Evolutionary conservation across 2,797 vertebrate species (phyloP), one percentile per base, ranked within the genome.

Genomic region (Syncerus caffer): DNA sequence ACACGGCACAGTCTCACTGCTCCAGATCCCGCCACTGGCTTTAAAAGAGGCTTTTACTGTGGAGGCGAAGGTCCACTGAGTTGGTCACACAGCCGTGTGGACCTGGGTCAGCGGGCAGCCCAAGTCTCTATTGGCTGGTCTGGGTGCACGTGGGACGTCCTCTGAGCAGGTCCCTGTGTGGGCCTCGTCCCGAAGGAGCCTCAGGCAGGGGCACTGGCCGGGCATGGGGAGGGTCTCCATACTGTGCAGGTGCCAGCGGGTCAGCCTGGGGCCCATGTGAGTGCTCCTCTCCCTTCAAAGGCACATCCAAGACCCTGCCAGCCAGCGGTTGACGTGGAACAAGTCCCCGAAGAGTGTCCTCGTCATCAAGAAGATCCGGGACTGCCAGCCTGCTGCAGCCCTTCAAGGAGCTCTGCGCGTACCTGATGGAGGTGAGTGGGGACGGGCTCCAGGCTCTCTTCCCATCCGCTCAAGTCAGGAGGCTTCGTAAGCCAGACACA

Each of bases 261-360:
- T 42, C 71, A 42, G 12, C 31, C 29, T 27, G 27, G 78, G 31
- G 31, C 79, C 31, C 0, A 0, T 11, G 27, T 58, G 14, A 53
- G 11, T 12, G 1, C 38, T 9, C n/a, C 50, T 29, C 2, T 64
- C 0, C 31, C 86, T 47, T 15, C 84, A 7, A 95, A 99, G 99
- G 99, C 99, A 99, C 98, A 99, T 99, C 97, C 99, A 99, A 99
- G 99, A 99, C 97, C 99, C 99, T 60, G 99, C 99, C 57, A 99
- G 99, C 99, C 99, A 99, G 98, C 99, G 99, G 98, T 98, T 99
- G 98, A 99, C 99, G 0, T 99, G 99, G 99, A 99, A 99, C 99
- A 99, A 99, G 98, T 99, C 99, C 82, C 99, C 99, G 1, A 99
- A 99, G 99, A 99, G 99, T 67, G 99, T 99, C 97, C 99, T 99